Conservation (phyloP, 2,888 invertebrate species). For the Coronaproctus castanopsis region DNA sequence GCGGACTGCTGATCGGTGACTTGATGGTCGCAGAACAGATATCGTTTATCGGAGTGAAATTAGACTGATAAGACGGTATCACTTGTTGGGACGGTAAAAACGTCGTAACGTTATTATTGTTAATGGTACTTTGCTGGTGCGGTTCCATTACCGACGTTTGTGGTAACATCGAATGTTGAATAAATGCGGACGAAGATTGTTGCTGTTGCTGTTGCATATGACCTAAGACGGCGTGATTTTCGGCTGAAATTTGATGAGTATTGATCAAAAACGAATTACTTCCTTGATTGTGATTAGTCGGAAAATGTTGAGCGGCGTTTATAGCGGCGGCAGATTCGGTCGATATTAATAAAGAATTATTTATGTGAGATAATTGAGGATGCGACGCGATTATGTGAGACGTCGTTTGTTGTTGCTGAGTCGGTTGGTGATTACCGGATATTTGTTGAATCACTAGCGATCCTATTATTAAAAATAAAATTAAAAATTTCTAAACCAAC, state of each 20-base stretch:
- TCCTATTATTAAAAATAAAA: neutral
- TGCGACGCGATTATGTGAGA: neutral
- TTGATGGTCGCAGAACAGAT: no score
- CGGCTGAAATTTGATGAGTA: constrained; percentile 4
- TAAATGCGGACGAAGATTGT: no score
- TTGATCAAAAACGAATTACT: constrained; percentile 11
- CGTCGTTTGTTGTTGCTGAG: neutral
- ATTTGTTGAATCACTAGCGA: constrained; percentile 11
- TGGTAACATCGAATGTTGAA: no score
- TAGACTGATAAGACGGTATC: no score
- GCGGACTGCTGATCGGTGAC: no score
- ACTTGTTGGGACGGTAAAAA: no score
- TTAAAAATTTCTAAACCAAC: neutral
- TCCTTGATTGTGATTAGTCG: neutral
- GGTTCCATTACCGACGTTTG: no score
- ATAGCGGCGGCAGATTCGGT: constrained; percentile 8
- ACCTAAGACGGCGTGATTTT: no score
- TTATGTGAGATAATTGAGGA: constrained; percentile 6
- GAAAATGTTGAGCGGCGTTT: neutral
- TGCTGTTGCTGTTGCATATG: no score
- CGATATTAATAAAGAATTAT: constrained; percentile 8
- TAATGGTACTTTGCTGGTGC: no score
- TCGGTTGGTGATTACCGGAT: constrained; percentile 1
- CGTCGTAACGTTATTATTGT: no score
- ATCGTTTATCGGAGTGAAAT: no score